Evolutionary conservation across 2,797 vertebrate genomes (phyloP).

Genomic region (Brachymystax lenok): DNA sequence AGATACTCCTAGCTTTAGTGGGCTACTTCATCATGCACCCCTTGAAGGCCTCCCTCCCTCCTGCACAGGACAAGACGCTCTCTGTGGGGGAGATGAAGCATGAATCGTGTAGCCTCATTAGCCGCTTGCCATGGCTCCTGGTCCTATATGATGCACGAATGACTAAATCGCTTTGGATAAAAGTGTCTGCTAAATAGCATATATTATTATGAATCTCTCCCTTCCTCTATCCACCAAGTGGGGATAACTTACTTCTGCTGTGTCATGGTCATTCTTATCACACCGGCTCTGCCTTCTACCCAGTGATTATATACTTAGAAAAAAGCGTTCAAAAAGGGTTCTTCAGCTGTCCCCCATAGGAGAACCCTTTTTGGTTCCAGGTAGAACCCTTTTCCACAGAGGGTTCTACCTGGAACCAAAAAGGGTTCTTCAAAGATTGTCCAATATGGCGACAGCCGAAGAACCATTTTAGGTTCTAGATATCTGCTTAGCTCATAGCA

Average conservation of each 20-base stretch:
- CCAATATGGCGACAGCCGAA: too few species aligned
- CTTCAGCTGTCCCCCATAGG: too few species aligned
- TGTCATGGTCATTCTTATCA: conserved; percentile 38
- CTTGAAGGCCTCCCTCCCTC: conserved; percentile 26
- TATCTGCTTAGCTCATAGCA: conserved; percentile 62
- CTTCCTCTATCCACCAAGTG: conserved; percentile 28
- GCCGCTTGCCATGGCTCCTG: conserved; percentile 59
- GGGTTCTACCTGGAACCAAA: too few species aligned
- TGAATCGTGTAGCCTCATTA: conserved; percentile 76
- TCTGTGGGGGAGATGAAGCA: conserved; percentile 63
- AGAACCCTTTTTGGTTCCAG: too few species aligned
- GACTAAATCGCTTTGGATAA: too few species aligned
- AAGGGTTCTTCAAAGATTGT: too few species aligned
- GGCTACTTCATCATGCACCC: conserved; percentile 42
- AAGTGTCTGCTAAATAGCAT: too few species aligned
- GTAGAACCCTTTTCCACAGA: too few species aligned
- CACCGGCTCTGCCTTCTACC: conserved; percentile 52
- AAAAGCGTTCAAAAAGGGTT: too few species aligned
- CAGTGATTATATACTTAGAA: conserved; percentile 47
- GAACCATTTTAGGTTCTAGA: neutral
- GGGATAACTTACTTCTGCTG: conserved; percentile 37
- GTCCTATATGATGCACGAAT: conserved; percentile 28
- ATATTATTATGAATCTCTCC: conserved; percentile 51
- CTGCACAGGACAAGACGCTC: conserved; percentile 59
- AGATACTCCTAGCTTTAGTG: conserved; percentile 39